Base-by-base conservation (phyloP, 2,888 invertebrate genomes). In the Ornithoptera alexandrae region DNA sequence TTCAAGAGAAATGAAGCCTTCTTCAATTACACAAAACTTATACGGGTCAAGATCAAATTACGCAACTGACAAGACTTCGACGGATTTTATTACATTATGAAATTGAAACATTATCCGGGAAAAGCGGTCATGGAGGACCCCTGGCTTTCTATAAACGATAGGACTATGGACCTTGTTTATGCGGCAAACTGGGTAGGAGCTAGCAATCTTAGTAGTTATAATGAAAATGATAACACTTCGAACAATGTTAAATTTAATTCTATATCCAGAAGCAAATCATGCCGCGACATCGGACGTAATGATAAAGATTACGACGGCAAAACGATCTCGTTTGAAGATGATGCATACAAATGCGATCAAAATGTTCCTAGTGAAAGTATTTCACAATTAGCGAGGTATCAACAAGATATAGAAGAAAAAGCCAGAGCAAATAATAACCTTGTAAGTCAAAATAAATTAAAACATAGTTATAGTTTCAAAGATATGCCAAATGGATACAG, bases 161-260 rank as follows among this genome's bases (percentile, higher is more conserved):
- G 94, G 78, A 94, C 95, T 73, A 95, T 96, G 96, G 95, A 95
- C 78, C 93, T 96, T 65, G 94, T 96, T 62, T 97, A 97, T 85
- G 97, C 97, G 78, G 97, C 97, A 50, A 97, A 96, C 83, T 97
- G 97, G 97, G 93, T 95, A 73, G 96, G 96, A 79, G 94, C 96
- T n/a, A 89, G 92, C 72, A 94, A 93, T 81, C 86, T 94, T 65
- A 91, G 91, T 68, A 87, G 84, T 59, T 90, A 86, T 73, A 87
- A 84, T 75, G 88, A 83, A 81, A 89, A 82, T 78, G 90, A 81
- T 66, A 81, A 81, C 70, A 80, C 83, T 61, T 80, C 84, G 42
- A 85, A 83, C 62, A 86, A 84, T 72, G 78, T 77, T 30, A 90
- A 89, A 82, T 88, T 88, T 62, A 93, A 92, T 74, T 86, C 93